Conservation (phyloP, 1,140 invertebrate genomes). For the Periplaneta americana region DNA sequence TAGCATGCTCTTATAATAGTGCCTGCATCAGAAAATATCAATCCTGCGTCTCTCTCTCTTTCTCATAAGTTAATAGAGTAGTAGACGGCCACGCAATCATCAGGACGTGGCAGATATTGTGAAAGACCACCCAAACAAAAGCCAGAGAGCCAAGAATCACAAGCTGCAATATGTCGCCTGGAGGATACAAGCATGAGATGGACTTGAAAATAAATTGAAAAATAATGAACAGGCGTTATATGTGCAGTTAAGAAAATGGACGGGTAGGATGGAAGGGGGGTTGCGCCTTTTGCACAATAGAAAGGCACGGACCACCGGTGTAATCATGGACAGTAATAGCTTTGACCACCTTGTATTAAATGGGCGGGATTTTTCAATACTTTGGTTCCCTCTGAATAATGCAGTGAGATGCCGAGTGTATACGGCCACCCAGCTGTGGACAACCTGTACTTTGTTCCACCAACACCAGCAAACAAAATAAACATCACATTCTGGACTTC, state of each 20-base stretch:
- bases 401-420: not conserved
- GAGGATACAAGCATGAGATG: not conserved
- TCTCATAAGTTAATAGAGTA: no score
- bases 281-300: not conserved
- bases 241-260: not conserved
- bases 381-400: not conserved
- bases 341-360: not conserved
- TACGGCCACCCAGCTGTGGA: not conserved
- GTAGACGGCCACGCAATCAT: not conserved
- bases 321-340: not conserved
- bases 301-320: not conserved
- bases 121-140: not conserved
- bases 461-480: no score
- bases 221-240: not conserved
- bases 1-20: not conserved
- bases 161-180: not conserved
- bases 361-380: no score
- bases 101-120: not conserved
- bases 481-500: no score
- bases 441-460: constrained; percentile 16
- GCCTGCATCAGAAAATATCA: not conserved
- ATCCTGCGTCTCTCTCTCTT: not conserved
- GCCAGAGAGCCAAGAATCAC: no score
- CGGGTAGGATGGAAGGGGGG: not conserved
- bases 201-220: not conserved